Percentiles rank a stretch among this genome's conserved stretches.
These are phyloP conservation scores for Siphlonurus alternatus DNA, from an alignment of 2,888 invertebrate genomes.

Conservation along the genomic window DNA sequence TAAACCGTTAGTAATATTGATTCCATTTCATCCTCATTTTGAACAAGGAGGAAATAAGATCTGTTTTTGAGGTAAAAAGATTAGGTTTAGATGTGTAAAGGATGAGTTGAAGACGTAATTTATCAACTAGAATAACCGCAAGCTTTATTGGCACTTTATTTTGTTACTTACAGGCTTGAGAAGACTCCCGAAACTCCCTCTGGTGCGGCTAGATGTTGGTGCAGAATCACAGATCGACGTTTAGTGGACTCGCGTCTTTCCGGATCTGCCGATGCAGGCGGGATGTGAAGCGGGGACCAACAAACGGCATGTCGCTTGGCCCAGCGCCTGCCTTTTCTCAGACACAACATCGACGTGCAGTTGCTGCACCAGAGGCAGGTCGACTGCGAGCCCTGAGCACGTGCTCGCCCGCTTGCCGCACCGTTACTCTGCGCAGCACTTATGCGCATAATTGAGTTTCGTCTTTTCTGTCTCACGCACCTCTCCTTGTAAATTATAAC, in stretches of 20 bases:
- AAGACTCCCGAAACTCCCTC: not conserved
- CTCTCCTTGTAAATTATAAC: too few species aligned
- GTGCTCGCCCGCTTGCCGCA: not conserved
- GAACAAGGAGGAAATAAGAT: too few species aligned
- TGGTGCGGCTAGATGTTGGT: not conserved
- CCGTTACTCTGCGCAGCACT: not conserved
- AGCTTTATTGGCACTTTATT: too few species aligned
- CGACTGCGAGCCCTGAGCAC: not conserved
- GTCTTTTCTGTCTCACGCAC: too few species aligned
- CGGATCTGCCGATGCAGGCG: not conserved
- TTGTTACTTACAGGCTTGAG: not conserved
- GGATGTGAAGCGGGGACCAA: not conserved
- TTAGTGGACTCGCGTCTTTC: not conserved
- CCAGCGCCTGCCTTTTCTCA: not conserved
- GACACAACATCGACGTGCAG: not conserved
- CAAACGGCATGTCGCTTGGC: not conserved
- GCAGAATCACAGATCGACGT: not conserved
- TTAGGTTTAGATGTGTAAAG: too few species aligned
- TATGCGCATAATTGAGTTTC: too few species aligned
- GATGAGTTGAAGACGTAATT: too few species aligned
- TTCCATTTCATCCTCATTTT: too few species aligned
- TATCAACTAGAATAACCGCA: too few species aligned
- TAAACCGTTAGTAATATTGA: too few species aligned
- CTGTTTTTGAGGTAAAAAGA: too few species aligned
- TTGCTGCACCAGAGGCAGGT: not conserved